A percentile compares a stretch with the other conserved stretches of the same genome.
These are phyloP conservation scores for Parasteatoda tepidariorum DNA, from an alignment of 1,140 invertebrate genomes.

Conservation along the genomic window DNA sequence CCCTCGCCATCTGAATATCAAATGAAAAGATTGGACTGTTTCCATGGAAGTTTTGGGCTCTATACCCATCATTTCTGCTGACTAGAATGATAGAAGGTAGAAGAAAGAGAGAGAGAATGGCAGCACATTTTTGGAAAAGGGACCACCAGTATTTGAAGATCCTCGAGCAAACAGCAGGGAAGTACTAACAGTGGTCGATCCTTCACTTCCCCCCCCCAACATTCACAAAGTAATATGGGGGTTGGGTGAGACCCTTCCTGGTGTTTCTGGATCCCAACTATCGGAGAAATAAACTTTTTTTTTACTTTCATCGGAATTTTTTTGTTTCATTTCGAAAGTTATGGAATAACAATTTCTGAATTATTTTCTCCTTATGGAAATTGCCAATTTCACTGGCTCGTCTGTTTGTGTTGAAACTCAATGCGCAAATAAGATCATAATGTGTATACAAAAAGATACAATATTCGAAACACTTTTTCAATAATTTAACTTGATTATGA, in stretches of 20 bases:
- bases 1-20: constrained; percentile 38
- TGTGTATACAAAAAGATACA: too few relatives aligned
- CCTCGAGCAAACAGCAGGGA: not conserved
- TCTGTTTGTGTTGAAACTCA: too few relatives aligned
- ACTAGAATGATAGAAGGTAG: constrained; percentile 3
- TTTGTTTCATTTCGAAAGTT: too few relatives aligned
- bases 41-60: not conserved
- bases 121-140: constrained; percentile 16
- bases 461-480: too few relatives aligned
- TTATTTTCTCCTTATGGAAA: too few relatives aligned
- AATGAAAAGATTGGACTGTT: constrained; percentile 4
- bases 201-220: not conserved
- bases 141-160: not conserved
- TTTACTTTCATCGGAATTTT: too few relatives aligned
- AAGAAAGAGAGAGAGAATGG: not conserved
- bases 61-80: constrained; percentile 29
- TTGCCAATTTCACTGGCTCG: too few relatives aligned
- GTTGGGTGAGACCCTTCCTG: not conserved
- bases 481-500: too few relatives aligned
- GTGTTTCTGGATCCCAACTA: too few relatives aligned
- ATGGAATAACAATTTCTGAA: too few relatives aligned
- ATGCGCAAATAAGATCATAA: too few relatives aligned
- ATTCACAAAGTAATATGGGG: not conserved
- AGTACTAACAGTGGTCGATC: not conserved
- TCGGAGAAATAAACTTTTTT: too few relatives aligned